A percentile compares a stretch with the other conserved stretches of the same genome.
phyloP scores from a whole-genome alignment of 1,140 invertebrate species.

The Chelonus insularis region DNA sequence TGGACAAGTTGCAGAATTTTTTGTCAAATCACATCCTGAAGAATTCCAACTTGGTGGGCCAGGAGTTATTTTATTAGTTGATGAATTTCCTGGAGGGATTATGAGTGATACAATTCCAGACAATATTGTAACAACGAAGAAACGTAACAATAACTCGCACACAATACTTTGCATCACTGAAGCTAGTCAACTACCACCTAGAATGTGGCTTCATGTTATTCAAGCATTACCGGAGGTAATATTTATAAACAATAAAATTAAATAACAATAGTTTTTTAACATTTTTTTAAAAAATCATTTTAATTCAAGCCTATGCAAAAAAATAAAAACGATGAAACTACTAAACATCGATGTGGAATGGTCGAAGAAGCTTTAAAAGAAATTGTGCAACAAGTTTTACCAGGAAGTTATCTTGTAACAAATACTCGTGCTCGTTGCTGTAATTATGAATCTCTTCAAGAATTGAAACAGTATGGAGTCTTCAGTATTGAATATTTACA shows the following conservation, averaged over 20 bases:
- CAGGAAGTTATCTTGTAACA: slow-evolving; percentile 53
- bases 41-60: slow-evolving; percentile 56
- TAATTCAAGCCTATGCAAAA: slow-evolving; percentile 38
- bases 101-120: slow-evolving; percentile 48
- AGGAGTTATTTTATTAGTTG: slow-evolving; percentile 55
- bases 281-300: slow-evolving; percentile 13
- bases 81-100: slow-evolving; percentile 59
- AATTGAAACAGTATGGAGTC: slow-evolving; percentile 50
- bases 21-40: slow-evolving; percentile 50
- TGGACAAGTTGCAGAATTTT: slow-evolving; percentile 50
- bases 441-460: slow-evolving; percentile 50
- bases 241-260: not conserved
- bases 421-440: slow-evolving; percentile 53
- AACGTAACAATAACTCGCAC: slow-evolving; percentile 55
- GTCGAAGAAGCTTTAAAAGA: slow-evolving; percentile 53
- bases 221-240: slow-evolving; percentile 48
- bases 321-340: slow-evolving; percentile 29
- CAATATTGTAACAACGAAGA: slow-evolving; percentile 40
- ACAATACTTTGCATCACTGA: slow-evolving; percentile 61
- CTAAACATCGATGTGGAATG: slow-evolving; percentile 36
- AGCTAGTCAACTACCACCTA: slow-evolving; percentile 50
- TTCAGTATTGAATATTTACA: slow-evolving; percentile 53
- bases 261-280: slow-evolving; percentile 13
- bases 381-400: slow-evolving; percentile 44
- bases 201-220: slow-evolving; percentile 57